Evolutionary conservation across 1,140 invertebrate genomes (phyloP).

Genomic region (Tyrophagus putrescentiae): DNA sequence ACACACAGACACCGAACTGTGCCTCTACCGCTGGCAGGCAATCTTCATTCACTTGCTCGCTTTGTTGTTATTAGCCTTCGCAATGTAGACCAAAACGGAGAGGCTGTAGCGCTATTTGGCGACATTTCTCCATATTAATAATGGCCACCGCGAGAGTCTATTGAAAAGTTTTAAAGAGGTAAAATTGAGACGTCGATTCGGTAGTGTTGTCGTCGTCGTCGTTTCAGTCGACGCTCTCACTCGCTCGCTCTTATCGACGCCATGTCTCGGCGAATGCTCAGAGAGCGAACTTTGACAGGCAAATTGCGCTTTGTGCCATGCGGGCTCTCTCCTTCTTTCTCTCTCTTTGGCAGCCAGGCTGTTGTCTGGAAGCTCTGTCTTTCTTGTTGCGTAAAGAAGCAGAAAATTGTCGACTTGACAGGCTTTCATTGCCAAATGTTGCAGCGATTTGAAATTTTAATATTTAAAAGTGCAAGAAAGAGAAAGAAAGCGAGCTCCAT

Average conservation of each 20-base stretch:
- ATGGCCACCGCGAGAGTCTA: background rate
- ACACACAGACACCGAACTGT: background rate
- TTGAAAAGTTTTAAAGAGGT: slow-evolving; percentile 16
- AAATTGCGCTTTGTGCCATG: slow-evolving; percentile 12
- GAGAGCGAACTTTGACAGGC: slow-evolving; percentile 6
- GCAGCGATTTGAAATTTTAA: too few species aligned
- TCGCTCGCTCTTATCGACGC: background rate
- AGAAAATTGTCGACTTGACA: slow-evolving; percentile 19
- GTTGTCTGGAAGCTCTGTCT: slow-evolving; percentile 8
- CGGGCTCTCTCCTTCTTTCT: background rate
- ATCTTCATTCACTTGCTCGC: too few species aligned
- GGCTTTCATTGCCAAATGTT: slow-evolving; percentile 19
- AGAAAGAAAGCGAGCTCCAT: too few species aligned
- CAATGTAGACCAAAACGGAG: too few species aligned
- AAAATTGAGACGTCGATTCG: slow-evolving; percentile 11
- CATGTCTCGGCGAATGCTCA: background rate
- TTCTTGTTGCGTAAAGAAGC: slow-evolving; percentile 12
- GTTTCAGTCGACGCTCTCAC: too few species aligned
- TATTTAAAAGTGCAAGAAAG: too few species aligned
- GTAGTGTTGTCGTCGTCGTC: too few species aligned
- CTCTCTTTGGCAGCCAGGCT: background rate
- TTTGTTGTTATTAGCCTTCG: background rate
- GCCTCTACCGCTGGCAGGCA: background rate
- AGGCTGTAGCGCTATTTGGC: too few species aligned
- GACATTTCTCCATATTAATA: slow-evolving; percentile 11